Base-by-base conservation (phyloP, 2,113 vertebrate species). In the Sander lucioperca region DNA sequence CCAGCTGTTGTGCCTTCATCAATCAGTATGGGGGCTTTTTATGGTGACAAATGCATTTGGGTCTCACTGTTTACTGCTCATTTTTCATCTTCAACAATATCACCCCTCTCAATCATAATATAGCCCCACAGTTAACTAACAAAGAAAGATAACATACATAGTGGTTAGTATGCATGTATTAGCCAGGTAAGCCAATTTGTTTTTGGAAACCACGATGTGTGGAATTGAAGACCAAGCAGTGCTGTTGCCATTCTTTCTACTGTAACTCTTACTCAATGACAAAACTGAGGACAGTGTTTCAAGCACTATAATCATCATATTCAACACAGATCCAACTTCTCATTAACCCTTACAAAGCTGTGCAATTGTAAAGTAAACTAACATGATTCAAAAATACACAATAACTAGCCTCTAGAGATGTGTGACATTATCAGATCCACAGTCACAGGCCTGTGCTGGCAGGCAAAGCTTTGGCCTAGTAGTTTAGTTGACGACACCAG, bases 1-100 rank as follows among this genome's bases (percentile, higher is more conserved):
- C 88, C 87, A 92, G 91, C 82, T 93, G 89, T 90, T 89, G 84
- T 80, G 86, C 66, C 80, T 84, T 90, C 87, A 91, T 94, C 75
- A 90, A 86, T 93, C 86, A 84, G 80, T 27, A 76, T 47, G 65
- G 72, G 67, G 74, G 33, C 67, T 83, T 89, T 92, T 89, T 90
- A 89, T 85, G 69, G 81, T 88, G 91, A 93, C 89, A 90, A 90
- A 93, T 88, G 88, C 65, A 80, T 86, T 88, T 6, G 15, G 88
- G 90, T 89, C 87, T 91, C 25, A 69, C 88, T 80, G 82, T 88
- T 92, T 90, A 90, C 89, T 86, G 79, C 86, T 75, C 83, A 88
- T 91, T 90, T 89, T 89, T 93, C 88, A 91, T 89, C 82, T 86
- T 74, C 76, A 50, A 86, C 69, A 85, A 72, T 80, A 87, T 87